Evolutionary conservation across 2,888 invertebrate genomes (phyloP).

Genomic region (Drosophila picticornis): DNA sequence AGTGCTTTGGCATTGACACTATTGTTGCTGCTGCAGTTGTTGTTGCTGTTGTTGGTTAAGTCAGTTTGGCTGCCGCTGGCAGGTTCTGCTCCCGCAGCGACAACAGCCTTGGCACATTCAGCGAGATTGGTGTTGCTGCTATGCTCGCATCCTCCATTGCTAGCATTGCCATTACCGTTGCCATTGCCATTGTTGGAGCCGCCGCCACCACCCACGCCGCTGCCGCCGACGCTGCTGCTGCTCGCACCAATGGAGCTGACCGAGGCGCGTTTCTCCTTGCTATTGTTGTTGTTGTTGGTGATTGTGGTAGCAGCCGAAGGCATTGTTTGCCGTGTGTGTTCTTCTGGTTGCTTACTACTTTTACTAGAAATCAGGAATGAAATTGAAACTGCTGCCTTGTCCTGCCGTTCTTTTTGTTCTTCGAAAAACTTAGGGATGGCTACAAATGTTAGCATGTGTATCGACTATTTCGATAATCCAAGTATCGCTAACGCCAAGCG

Average conservation of each 20-base stretch:
- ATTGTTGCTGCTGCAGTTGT: constrained; percentile 52
- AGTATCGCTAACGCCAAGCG: background rate
- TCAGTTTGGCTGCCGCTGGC: constrained; percentile 63
- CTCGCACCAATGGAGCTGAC: constrained; percentile 77
- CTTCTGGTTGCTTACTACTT: constrained; percentile 71
- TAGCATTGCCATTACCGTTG: constrained; percentile 39
- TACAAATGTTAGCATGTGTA: constrained; percentile 5
- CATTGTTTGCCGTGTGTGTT: constrained; percentile 77
- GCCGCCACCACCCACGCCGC: constrained; percentile 40
- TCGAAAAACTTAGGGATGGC: constrained; percentile 59
- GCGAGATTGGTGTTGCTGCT: constrained; percentile 62
- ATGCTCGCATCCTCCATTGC: constrained; percentile 51
- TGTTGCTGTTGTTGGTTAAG: constrained; percentile 61
- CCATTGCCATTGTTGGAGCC: constrained; percentile 49
- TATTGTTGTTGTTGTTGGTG: constrained; percentile 73
- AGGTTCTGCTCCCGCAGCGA: constrained; percentile 21
- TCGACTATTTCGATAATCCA: constrained; percentile 17
- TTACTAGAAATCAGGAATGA: constrained; percentile 73
- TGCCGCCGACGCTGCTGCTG: constrained; percentile 60
- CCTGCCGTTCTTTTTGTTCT: constrained; percentile 69
- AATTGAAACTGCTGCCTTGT: constrained; percentile 66
- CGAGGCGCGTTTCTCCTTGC: constrained; percentile 82
- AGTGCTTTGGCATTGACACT: constrained; percentile 62
- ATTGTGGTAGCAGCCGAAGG: constrained; percentile 77
- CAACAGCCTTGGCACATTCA: constrained; percentile 51